These are phyloP conservation scores for Antedon mediterranea DNA, from an alignment of 53 echinoderm and acorn worm species.

Conservation along the genomic window DNA sequence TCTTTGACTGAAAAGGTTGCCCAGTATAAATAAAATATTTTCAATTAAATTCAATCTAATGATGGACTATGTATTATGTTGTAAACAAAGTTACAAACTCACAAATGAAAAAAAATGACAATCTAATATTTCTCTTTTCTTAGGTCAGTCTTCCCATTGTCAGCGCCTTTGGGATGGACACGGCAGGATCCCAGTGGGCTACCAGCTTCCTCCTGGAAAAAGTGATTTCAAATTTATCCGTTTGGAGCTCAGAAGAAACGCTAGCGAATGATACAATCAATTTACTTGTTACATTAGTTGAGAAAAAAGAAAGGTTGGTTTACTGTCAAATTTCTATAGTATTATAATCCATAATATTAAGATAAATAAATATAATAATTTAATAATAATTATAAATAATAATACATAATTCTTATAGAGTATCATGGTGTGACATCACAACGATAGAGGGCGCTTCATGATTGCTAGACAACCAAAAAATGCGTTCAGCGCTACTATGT, in stretches of 20 bases:
- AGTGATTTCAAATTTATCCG: constrained; percentile 60
- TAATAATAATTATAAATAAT: too few species aligned
- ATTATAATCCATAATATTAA: not conserved
- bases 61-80: too few species aligned
- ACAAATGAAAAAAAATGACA: too few species aligned
- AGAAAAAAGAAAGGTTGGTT: constrained; percentile 78
- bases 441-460: too few species aligned
- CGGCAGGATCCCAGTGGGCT: constrained; percentile 68
- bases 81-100: too few species aligned
- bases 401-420: too few species aligned
- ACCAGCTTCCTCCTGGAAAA: constrained; percentile 77
- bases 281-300: constrained; percentile 68
- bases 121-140: not conserved
- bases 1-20: too few species aligned
- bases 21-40: too few species aligned
- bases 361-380: too few species aligned
- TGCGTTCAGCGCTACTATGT: too few species aligned
- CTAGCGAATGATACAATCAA: constrained; percentile 81
- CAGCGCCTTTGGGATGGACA: constrained; percentile 47
- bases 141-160: constrained; percentile 76
- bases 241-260: constrained; percentile 82
- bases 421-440: too few species aligned
- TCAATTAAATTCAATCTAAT: not conserved
- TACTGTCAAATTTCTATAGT: not conserved
- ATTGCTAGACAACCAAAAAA: too few species aligned